Conservation (phyloP, 2,113 vertebrate species). For the Malurus melanocephalus region DNA sequence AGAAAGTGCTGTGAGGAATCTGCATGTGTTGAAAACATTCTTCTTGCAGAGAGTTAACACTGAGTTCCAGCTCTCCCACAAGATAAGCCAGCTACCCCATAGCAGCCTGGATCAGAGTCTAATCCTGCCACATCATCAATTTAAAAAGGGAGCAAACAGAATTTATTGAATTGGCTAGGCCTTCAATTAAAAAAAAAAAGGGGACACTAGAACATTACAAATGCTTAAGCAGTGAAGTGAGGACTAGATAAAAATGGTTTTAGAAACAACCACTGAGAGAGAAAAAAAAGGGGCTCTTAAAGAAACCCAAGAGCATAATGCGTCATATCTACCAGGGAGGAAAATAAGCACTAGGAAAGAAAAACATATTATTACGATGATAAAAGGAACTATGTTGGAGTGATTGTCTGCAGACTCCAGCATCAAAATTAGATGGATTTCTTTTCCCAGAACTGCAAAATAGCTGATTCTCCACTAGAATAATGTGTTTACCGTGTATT, state of each 20-base stretch:
- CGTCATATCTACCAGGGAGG: background rate
- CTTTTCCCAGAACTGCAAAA: slow-evolving; percentile 19
- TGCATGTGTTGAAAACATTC: background rate
- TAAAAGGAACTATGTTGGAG: slow-evolving; percentile 8
- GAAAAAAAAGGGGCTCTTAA: background rate
- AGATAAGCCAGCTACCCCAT: slow-evolving; percentile 14
- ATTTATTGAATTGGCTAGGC: slow-evolving; percentile 12
- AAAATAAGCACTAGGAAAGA: slow-evolving; percentile 15
- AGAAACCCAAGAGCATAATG: background rate
- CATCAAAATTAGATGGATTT: slow-evolving; percentile 35
- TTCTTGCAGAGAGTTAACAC: background rate
- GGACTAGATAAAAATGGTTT: slow-evolving; percentile 25
- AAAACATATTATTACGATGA: slow-evolving; percentile 8
- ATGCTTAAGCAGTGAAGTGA: slow-evolving; percentile 23
- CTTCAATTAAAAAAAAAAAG: slow-evolving; percentile 27
- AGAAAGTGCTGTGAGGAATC: background rate
- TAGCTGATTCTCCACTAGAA: background rate
- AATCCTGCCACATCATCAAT: slow-evolving; percentile 27
- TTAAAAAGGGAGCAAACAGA: background rate
- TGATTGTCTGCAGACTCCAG: slow-evolving; percentile 7
- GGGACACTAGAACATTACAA: slow-evolving; percentile 11
- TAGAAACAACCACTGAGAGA: background rate
- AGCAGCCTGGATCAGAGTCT: slow-evolving; percentile 21
- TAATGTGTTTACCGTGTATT: slow-evolving; percentile 25
- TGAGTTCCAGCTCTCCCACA: slow-evolving; percentile 23